Conservation (phyloP, 2,797 vertebrate genomes). For the Sebastes jordani region DNA sequence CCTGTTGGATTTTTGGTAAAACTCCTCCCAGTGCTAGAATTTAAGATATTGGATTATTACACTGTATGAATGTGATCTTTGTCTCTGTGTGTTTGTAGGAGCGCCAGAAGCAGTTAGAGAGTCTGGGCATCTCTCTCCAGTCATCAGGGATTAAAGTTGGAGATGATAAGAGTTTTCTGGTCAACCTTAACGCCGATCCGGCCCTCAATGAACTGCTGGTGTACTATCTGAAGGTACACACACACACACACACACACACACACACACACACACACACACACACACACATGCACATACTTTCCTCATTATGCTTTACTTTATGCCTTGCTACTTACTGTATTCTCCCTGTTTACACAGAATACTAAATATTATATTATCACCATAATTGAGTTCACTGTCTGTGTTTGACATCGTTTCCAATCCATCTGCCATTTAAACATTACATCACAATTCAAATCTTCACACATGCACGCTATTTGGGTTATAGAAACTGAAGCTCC, state of each 20-base stretch:
- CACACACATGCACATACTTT: neutral
- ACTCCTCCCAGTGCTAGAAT: neutral
- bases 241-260: neutral
- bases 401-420: neutral
- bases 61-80: neutral
- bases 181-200: slow-evolving; percentile 97
- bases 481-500: neutral
- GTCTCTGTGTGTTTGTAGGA: slow-evolving; percentile 80
- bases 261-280: too few species aligned
- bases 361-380: neutral
- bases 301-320: neutral
- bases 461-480: neutral
- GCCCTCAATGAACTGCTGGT: slow-evolving; percentile 98
- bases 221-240: slow-evolving; percentile 94
- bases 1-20: neutral
- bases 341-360: neutral
- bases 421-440: neutral
- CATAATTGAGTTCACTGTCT: neutral
- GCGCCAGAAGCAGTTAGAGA: slow-evolving; percentile 96
- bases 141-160: slow-evolving; percentile 98
- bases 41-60: neutral
- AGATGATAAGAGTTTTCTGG: slow-evolving; percentile 96
- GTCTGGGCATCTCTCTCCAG: slow-evolving; percentile 95
- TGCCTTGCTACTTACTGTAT: neutral
- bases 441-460: neutral